Base-by-base conservation (phyloP, 2,797 vertebrate genomes). In the Odontamblyopus rebecca region DNA sequence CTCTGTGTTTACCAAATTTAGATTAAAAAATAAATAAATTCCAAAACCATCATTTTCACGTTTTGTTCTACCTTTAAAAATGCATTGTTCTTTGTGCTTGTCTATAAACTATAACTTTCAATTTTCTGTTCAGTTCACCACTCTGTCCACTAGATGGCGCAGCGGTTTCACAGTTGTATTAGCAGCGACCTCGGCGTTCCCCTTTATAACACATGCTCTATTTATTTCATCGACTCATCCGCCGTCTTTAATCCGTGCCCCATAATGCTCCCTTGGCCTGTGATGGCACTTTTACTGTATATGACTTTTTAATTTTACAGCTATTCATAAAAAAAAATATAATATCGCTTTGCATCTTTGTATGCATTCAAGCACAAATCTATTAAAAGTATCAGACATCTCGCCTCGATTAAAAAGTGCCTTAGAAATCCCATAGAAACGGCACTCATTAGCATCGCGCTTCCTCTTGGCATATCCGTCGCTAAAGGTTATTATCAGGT, bases 61-160 rank as follows among this genome's bases (percentile, higher is more conserved):
- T 38, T 19, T 19, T 6, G 18, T 38, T 9, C n/a, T 8, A 53
- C 54, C 12, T 27, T 57, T 19, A n/a, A 7, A 51, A 56, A 26
- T 13, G 54, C 11, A 27, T 11, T 38, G 54, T 57, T 2, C 2
- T 56, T 12, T 23, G 11, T 48, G 5, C 26, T 3, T 67, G 61
- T 76, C 68, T 70, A 41, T 61, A 66, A 76, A 68, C 29, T 60
- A 67, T 71, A 59, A 73, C 64, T 29, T 54, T 26, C 7, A n/a
- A 4, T 62, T 54, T 56, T 12, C 67, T 60, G 59, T 61, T 87
- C 76, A 74, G 84, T 84, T 30, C n/a, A 69, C 56, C 51, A 23
- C 1, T 69, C 8, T 19, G 41, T 15, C 91, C 92, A 93, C 92
- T 86, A 92, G 93, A 89, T 91, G 92, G 90, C 35, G 89, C 79